phyloP scores from a whole-genome alignment of 2,113 vertebrate genomes.

The Eidolon helvum region DNA sequence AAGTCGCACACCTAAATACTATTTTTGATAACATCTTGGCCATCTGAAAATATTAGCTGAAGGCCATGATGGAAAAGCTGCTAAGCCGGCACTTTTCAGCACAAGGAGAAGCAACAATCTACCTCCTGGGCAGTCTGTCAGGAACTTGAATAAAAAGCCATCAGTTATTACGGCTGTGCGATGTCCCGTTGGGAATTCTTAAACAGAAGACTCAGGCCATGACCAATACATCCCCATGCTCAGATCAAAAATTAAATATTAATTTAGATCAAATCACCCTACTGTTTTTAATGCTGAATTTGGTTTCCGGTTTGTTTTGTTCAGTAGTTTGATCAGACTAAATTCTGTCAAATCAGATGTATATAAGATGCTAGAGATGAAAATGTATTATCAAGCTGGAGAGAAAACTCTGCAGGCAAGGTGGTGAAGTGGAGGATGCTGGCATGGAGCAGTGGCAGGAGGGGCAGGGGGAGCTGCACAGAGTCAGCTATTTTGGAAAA shows the following conservation, averaged over 20 bases:
- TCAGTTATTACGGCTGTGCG: not conserved
- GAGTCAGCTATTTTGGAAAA: not conserved
- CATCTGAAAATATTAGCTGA: slow-evolving; percentile 52
- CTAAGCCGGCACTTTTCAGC: not conserved
- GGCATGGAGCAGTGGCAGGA: not conserved
- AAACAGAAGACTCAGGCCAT: not conserved
- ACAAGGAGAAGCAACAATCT: not conserved
- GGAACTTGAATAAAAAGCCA: not conserved
- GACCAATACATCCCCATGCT: not conserved
- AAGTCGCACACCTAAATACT: slow-evolving; percentile 23
- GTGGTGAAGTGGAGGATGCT: not conserved
- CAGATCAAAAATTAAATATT: slow-evolving; percentile 15
- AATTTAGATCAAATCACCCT: not conserved
- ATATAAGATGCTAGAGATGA: not conserved
- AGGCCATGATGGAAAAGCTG: not conserved
- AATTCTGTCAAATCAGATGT: not conserved
- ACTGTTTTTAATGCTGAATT: not conserved
- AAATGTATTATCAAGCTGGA: not conserved
- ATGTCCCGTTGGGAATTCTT: not conserved
- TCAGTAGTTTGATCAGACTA: not conserved
- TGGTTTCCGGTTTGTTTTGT: not conserved
- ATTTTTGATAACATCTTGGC: slow-evolving; percentile 42
- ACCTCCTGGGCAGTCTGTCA: not conserved
- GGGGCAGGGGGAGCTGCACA: accelerated
- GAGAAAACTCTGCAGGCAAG: not conserved